Evolutionary conservation across 2,113 vertebrate species (phyloP).

Genomic region (Ceuthmochares aereus): DNA sequence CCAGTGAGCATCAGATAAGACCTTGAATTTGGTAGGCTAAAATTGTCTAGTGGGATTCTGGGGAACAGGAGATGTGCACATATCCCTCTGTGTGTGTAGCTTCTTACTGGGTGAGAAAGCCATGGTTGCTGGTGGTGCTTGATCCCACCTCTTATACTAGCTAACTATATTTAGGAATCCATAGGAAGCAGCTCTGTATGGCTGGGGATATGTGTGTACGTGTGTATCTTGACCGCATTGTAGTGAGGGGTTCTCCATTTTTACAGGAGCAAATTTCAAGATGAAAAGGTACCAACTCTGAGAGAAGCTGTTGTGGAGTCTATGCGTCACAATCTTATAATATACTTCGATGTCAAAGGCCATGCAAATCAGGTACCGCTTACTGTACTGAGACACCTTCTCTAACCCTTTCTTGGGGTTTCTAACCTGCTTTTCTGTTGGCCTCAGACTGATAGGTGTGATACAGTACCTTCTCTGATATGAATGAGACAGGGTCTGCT

Average conservation of each 20-base stretch:
- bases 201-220: neutral
- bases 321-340: constrained; percentile 83
- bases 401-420: neutral
- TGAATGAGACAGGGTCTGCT: neutral
- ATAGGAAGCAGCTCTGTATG: neutral
- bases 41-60: neutral
- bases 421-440: neutral
- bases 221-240: neutral
- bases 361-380: constrained; percentile 87
- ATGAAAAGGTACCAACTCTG: constrained; percentile 91
- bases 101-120: neutral
- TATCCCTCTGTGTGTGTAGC: neutral
- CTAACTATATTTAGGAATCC: neutral
- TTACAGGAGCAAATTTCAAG: constrained; percentile 83
- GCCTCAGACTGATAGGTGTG: neutral
- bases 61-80: neutral
- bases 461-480: neutral
- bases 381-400: neutral
- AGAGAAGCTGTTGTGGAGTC: constrained; percentile 90
- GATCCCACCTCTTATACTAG: neutral
- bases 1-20: neutral
- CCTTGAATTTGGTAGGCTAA: neutral
- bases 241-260: neutral
- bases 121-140: neutral
- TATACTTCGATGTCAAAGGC: constrained; percentile 98